Evolutionary conservation across 2,797 vertebrate genomes (phyloP).

Genomic region (Eurystomus glaucurus): DNA sequence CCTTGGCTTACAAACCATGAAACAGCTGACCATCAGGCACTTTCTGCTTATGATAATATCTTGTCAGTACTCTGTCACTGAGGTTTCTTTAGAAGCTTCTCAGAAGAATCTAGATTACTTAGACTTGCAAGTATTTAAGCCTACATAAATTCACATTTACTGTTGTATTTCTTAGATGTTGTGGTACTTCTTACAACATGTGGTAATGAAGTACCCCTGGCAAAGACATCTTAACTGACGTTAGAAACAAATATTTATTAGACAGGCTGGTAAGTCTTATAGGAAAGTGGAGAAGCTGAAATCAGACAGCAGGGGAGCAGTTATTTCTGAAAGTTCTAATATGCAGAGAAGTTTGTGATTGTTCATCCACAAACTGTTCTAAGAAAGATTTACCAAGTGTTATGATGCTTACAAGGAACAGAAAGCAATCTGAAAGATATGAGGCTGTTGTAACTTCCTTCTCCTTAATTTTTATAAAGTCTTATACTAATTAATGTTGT

Average conservation of each 20-base stretch:
- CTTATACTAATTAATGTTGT: not conserved
- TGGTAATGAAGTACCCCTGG: not conserved
- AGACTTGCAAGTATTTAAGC: not conserved
- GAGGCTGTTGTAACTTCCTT: not conserved
- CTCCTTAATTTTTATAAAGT: not conserved
- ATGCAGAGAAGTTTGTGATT: not conserved
- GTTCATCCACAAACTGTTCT: not conserved
- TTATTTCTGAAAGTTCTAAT: not conserved
- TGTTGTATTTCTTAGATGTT: not conserved
- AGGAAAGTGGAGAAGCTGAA: not conserved
- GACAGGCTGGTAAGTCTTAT: not conserved
- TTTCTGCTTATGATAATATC: not conserved
- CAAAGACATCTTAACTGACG: not conserved
- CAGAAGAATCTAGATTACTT: not conserved
- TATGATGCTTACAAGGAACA: not conserved
- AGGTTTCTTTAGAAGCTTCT: not conserved
- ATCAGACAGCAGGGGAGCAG: not conserved
- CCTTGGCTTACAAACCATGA: not conserved
- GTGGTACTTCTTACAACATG: not conserved
- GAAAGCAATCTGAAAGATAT: not conserved
- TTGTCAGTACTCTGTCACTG: not conserved
- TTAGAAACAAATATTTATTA: not conserved
- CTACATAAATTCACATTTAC: not conserved
- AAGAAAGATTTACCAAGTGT: not conserved
- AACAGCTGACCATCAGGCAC: not conserved